Evolutionary conservation across 2,797 vertebrate genomes (phyloP).

Genomic region (Myotis daubentonii): DNA sequence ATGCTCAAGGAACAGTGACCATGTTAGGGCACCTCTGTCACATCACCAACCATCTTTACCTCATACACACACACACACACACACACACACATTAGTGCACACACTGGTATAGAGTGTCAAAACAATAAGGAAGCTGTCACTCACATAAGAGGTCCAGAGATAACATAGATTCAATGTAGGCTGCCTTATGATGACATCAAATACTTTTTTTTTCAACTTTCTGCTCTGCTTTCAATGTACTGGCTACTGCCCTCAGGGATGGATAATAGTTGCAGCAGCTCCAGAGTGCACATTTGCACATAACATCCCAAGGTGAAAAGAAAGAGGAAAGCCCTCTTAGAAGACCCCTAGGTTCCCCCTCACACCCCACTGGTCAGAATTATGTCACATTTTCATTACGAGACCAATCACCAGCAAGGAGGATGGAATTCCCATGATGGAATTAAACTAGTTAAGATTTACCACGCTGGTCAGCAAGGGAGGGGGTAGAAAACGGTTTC

Average conservation of each 20-base stretch:
- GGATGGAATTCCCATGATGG: background rate
- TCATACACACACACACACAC: background rate
- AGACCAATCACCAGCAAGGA: background rate
- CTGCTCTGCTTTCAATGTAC: conserved; percentile 5
- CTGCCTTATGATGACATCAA: background rate
- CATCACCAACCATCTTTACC: background rate
- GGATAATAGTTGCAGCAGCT: conserved; percentile 19
- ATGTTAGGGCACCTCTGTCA: background rate
- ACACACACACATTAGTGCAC: background rate
- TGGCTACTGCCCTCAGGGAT: background rate
- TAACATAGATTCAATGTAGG: background rate
- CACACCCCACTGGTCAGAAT: background rate
- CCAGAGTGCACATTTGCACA: background rate
- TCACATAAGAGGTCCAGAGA: background rate
- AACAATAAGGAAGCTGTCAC: background rate
- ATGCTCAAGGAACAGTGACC: background rate
- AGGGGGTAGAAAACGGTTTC: background rate
- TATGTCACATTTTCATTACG: background rate
- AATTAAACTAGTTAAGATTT: background rate
- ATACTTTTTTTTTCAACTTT: background rate
- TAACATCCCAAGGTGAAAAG: background rate
- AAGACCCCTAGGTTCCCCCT: background rate
- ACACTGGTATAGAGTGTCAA: background rate
- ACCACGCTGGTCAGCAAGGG: background rate
- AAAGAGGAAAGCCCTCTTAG: background rate